These are phyloP conservation scores for Microctenopoma stevenorrisi DNA, from an alignment of 2,797 vertebrate genomes.

Conservation along the genomic window DNA sequence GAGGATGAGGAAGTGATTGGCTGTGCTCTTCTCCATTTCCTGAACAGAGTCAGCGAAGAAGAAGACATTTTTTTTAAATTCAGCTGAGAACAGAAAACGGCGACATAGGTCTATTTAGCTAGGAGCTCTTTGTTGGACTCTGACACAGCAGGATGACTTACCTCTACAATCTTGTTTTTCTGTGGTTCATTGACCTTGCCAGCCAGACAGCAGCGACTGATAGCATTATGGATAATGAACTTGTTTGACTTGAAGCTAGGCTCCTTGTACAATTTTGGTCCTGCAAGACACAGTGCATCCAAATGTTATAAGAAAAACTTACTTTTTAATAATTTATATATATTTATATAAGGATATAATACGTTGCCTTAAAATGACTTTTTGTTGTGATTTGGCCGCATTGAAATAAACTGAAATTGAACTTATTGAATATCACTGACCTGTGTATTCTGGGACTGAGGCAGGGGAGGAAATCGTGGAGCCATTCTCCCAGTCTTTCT, in stretches of 20 bases:
- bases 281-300: constrained; percentile 69
- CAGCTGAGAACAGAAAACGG: constrained; percentile 3
- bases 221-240: constrained; percentile 94
- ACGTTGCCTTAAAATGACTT: too few species aligned
- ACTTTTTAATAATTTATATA: not conserved
- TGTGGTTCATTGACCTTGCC: constrained; percentile 95
- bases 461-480: constrained; percentile 91
- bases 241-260: constrained; percentile 97
- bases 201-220: constrained; percentile 94
- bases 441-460: constrained; percentile 94
- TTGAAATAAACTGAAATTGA: too few species aligned
- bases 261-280: constrained; percentile 94
- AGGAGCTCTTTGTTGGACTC: constrained; percentile 38
- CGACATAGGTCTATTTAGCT: constrained; percentile 3
- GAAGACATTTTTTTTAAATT: not conserved
- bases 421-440: constrained; percentile 60
- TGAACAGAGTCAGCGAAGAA: constrained; percentile 47
- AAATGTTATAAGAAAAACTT: constrained; percentile 24
- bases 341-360: too few species aligned
- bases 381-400: too few species aligned
- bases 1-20: constrained; percentile 95
- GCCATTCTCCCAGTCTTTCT: constrained; percentile 91
- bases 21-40: constrained; percentile 92
- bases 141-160: constrained; percentile 60
- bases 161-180: constrained; percentile 95